Conservation (phyloP, 2,797 vertebrate species). For the Huso huso region DNA sequence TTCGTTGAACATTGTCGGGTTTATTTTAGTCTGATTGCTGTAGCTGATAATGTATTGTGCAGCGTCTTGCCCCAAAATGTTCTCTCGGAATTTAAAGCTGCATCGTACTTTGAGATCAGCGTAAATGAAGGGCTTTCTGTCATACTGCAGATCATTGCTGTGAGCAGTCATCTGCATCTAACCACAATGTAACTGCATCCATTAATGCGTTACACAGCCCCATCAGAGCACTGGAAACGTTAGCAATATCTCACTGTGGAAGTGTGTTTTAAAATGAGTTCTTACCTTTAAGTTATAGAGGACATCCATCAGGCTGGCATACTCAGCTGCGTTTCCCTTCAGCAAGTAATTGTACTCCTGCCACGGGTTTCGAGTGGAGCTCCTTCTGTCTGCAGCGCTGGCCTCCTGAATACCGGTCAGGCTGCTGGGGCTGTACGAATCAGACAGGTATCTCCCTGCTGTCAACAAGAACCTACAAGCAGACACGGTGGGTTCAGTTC, state of each 20-base stretch:
- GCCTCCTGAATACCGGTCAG: constrained; percentile 80
- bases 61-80: no score
- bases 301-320: constrained; percentile 81
- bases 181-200: no score
- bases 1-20: no score
- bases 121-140: no score
- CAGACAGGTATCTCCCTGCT: constrained; percentile 83
- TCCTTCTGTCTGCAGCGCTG: constrained; percentile 67
- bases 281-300: constrained; percentile 91
- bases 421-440: constrained; percentile 89
- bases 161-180: no score
- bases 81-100: no score
- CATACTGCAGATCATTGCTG: no score
- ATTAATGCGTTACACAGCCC: no score
- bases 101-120: no score
- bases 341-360: constrained; percentile 94
- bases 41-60: no score
- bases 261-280: background rate
- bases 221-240: no score
- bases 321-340: constrained; percentile 72
- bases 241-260: background rate
- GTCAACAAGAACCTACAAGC: constrained; percentile 74
- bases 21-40: no score
- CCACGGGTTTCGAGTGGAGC: constrained; percentile 79
- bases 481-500: constrained; percentile 1